These are phyloP conservation scores for Semaprochilodus insignis DNA, from an alignment of 2,797 vertebrate species.

Conservation along the genomic window DNA sequence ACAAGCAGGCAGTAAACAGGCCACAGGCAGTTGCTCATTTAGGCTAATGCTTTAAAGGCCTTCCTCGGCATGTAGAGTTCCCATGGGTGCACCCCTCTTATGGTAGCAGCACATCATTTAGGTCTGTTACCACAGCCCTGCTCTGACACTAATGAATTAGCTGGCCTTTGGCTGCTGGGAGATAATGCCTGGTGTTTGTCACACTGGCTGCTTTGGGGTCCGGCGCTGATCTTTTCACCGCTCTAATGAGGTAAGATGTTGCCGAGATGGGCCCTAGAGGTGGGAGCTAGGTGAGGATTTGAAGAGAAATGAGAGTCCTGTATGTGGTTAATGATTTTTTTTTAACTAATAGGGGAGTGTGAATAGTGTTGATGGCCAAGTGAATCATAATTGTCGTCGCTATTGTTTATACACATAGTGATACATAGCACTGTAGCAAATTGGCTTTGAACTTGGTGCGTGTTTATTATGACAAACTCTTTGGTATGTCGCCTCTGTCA, in stretches of 20 bases:
- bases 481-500: not conserved
- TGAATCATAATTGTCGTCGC: not conserved
- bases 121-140: slow-evolving; percentile 21
- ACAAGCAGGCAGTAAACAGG: slow-evolving; percentile 27
- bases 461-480: not conserved
- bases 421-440: not conserved
- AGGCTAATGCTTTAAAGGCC: slow-evolving; percentile 24
- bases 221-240: slow-evolving; percentile 47
- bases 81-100: slow-evolving; percentile 16
- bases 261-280: not conserved
- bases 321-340: slow-evolving; percentile 8
- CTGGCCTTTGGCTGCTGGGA: slow-evolving; percentile 55
- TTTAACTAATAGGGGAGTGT: not conserved
- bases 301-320: not conserved
- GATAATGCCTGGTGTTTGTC: slow-evolving; percentile 55
- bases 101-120: slow-evolving; percentile 31
- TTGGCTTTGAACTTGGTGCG: not conserved
- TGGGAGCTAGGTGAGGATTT: slow-evolving; percentile 3
- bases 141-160: slow-evolving; percentile 57
- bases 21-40: slow-evolving; percentile 16
- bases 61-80: slow-evolving; percentile 23
- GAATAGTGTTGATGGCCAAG: not conserved
- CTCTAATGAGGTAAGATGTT: slow-evolving; percentile 51
- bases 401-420: not conserved
- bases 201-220: slow-evolving; percentile 42